Base-by-base conservation (phyloP, 1,140 invertebrate species). In the Drosophila lini region DNA sequence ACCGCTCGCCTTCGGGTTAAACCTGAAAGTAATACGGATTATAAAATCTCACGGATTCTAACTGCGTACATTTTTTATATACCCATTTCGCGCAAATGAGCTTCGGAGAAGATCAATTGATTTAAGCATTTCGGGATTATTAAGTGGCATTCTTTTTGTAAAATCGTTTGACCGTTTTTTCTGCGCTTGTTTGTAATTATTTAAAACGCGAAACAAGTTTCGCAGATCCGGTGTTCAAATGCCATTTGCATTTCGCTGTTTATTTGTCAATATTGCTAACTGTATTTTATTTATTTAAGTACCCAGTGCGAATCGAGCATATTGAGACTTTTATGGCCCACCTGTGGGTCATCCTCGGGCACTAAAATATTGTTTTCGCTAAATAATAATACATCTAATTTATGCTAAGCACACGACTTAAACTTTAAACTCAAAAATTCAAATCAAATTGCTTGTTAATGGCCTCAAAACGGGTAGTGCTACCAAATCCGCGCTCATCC, bases 161-260 rank as follows among this genome's bases (percentile, higher is more conserved):
- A 67, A 52, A 65, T 19, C 19, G 36, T 31, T 71, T 71, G 48
- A 8, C n/a, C 19, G 52, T 36, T 58, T 71, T 36, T 61, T 36
- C 32, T 55, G 62, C 38, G 22, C 59, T 62, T 67, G 61, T 55
- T 68, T 70, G 67, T 71, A 71, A 71, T 59, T 28, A 71, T 42
- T 71, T 50, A 50, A 55, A 41, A 57, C 7, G 53, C 45, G 44
- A 73, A 73, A 73, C 69, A 73, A 73, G 69, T 73, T 73, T 50
- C 38, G 19, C 53, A 50, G 67, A 71, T 71, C 69, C 68, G 53
- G 65, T 67, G 65, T 32, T 13, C n/a, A 65, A 69, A 67, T 69
- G 36, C 25, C 45, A 69, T 69, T 69, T 67, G 61, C 65, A 69
- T 69, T 65, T 62, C 11, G 32, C 47, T 45, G 42, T 59, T 65